Conservation (phyloP, 1,140 invertebrate species). For the Oscheius sp. region DNA sequence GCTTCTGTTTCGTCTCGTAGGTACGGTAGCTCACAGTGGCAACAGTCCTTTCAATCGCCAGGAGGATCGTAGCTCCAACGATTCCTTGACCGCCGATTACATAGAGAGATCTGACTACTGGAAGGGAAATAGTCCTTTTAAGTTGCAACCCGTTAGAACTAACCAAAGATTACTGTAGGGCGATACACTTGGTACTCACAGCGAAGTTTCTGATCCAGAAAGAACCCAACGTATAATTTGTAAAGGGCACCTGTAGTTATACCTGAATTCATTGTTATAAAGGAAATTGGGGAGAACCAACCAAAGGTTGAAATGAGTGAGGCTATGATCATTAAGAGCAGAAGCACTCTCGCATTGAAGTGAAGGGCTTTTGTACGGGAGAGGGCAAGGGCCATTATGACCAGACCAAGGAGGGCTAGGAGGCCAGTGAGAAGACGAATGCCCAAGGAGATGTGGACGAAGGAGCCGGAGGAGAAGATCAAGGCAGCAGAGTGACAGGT, state of each 20-base stretch:
- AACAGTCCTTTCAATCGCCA: background rate
- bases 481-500: background rate
- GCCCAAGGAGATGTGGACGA: background rate
- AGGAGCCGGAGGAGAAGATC: background rate
- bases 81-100: background rate
- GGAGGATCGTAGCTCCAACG: background rate
- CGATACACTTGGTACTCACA: background rate
- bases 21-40: background rate
- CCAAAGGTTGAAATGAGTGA: background rate
- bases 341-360: background rate
- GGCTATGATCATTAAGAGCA: background rate
- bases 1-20: background rate
- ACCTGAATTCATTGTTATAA: background rate
- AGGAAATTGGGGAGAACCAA: background rate
- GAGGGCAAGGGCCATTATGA: background rate
- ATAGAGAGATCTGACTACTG: background rate
- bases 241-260: background rate
- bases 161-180: background rate
- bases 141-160: background rate
- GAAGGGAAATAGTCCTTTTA: background rate
- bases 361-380: background rate
- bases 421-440: background rate
- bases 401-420: background rate
- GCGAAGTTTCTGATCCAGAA: background rate
- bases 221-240: background rate